Base-by-base conservation (phyloP, 2,888 invertebrate species). In the Drosophila antonietae region DNA sequence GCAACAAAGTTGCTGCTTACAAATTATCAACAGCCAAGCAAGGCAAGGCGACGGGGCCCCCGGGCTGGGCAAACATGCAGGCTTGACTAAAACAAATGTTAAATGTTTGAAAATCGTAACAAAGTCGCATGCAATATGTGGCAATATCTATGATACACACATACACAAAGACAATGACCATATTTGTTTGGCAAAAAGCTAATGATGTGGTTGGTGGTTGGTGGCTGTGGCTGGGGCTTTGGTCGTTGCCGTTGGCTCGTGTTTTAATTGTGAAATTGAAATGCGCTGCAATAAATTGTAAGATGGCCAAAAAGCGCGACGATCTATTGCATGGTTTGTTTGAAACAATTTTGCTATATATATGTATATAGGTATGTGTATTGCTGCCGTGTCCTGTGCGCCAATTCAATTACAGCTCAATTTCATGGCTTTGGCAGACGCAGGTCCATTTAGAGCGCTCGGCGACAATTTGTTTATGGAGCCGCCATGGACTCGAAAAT, bases 401-500 rank as follows among this genome's bases (percentile, higher is more conserved):
- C 82, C 85, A 75, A 77, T 84, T 89, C 89, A 84, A 84, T 84
- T 84, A 84, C 89, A 84, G 89, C 84, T 84, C 84, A 84, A 84
- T 84, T 84, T 84, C 89, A 78, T 84, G 89, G 81, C 69, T 73
- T 46, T 63, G 66, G 60, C 66, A 61, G 66, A 66, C 79, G 62
- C 67, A 78, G 62, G 68, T 72, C 86, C 86, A 81, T 89, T 86
- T 89, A 84, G 78, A 86, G 86, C 73, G 78, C 59, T 58, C 66
- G 83, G 89, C 87, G 83, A 88, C 91, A 90, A 90, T 90, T 90
- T 90, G 90, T 90, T 88, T 91, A 90, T 90, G 90, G 91, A 79
- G 81, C 90, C 90, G 90, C 85, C 90, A 77, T 80, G 77, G 80
- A 86, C 91, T 91, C 85, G 85, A 89, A 90, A 88, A 91, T 89